Evolutionary conservation across 2,113 vertebrate genomes (phyloP).

Genomic region (Hiodon alosoides): DNA sequence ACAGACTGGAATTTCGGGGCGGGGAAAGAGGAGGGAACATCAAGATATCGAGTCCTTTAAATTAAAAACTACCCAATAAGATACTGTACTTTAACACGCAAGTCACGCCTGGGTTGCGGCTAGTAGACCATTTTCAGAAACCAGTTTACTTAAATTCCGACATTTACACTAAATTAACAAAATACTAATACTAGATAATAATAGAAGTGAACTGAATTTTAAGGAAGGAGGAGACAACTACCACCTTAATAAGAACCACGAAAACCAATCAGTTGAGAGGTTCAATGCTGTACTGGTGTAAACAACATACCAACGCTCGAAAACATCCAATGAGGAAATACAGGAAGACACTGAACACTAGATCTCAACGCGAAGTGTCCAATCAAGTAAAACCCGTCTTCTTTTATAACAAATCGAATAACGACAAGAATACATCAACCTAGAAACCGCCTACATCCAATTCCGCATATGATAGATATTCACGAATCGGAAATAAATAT

Average conservation of each 20-base stretch:
- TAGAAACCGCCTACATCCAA: conserved; percentile 21
- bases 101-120: background rate
- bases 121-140: no score
- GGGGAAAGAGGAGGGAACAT: conserved; percentile 25
- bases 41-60: background rate
- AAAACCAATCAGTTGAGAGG: background rate
- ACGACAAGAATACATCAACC: conserved; percentile 56
- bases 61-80: background rate
- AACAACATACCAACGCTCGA: conserved; percentile 6
- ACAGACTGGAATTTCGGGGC: conserved; percentile 40
- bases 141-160: no score
- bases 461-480: background rate
- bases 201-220: background rate
- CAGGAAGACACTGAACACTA: accelerated
- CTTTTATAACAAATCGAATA: conserved; percentile 37
- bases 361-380: conserved; percentile 26
- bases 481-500: background rate
- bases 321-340: conserved; percentile 17
- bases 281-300: background rate
- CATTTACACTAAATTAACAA: background rate
- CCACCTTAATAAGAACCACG: background rate
- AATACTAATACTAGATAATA: background rate
- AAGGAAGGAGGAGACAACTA: background rate
- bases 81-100: background rate
- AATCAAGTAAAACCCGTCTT: conserved; percentile 25